phyloP scores from a whole-genome alignment of 2,797 vertebrate species.

The Anguilla megastoma region DNA sequence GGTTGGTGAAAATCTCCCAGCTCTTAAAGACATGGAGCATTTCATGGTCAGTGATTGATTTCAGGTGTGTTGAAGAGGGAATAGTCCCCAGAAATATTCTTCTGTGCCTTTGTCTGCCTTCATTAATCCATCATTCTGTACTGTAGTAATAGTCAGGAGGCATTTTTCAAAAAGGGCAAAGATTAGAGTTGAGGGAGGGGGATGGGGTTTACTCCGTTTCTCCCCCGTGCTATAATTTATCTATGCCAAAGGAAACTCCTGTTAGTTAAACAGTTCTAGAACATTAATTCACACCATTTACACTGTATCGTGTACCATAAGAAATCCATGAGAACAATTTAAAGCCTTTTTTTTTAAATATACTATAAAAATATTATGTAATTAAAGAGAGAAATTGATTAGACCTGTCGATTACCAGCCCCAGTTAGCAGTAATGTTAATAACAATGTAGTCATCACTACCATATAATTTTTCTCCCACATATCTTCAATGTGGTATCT shows the following conservation, averaged over 20 bases:
- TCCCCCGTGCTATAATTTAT: slow-evolving; percentile 67
- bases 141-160: slow-evolving; percentile 72
- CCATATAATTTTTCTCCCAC: neutral
- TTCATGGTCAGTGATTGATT: slow-evolving; percentile 71
- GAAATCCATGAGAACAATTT: neutral
- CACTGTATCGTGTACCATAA: neutral
- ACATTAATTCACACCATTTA: neutral
- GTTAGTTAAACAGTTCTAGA: neutral
- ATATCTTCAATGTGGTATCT: neutral
- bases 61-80: slow-evolving; percentile 62
- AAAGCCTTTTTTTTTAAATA: neutral
- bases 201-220: slow-evolving; percentile 65
- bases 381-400: neutral
- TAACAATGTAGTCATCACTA: neutral
- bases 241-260: slow-evolving; percentile 60
- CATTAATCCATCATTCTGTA: slow-evolving; percentile 67
- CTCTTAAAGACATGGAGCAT: slow-evolving; percentile 59
- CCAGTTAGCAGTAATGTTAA: neutral
- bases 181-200: slow-evolving; percentile 66
- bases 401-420: neutral
- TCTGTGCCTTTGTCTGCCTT: slow-evolving; percentile 65
- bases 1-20: slow-evolving; percentile 39
- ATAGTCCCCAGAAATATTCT: slow-evolving; percentile 50
- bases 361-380: neutral
- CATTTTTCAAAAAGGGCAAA: slow-evolving; percentile 76